These are phyloP conservation scores for Aromia moschata DNA, from an alignment of 2,888 invertebrate genomes.

Conservation along the genomic window DNA sequence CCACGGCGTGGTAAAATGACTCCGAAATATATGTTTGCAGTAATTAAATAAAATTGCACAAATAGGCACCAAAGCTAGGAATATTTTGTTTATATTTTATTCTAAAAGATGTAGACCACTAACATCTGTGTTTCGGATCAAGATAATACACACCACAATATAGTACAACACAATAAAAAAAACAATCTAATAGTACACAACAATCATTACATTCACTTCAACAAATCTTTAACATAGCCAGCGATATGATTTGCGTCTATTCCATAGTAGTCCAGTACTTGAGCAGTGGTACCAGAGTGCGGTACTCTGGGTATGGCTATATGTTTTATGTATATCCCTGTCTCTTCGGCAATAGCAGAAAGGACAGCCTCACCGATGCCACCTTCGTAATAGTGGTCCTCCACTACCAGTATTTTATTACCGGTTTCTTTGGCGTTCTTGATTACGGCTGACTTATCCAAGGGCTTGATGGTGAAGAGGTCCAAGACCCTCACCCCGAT, in stretches of 20 bases:
- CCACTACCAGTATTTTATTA: constrained; percentile 87
- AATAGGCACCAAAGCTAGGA: too few relatives aligned
- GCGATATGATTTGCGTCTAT: constrained; percentile 73
- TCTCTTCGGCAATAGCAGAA: constrained; percentile 76
- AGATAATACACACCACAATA: too few relatives aligned
- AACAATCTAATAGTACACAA: too few relatives aligned
- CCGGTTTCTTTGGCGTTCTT: constrained; percentile 77
- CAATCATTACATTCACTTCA: constrained; percentile 28
- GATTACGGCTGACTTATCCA: constrained; percentile 80
- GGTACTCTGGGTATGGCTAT: constrained; percentile 84
- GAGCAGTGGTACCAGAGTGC: constrained; percentile 87
- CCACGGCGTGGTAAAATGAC: too few relatives aligned
- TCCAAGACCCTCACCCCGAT: constrained; percentile 85
- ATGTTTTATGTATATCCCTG: constrained; percentile 75
- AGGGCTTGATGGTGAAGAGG: constrained; percentile 93
- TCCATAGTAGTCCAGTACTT: constrained; percentile 85
- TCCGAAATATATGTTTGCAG: too few relatives aligned
- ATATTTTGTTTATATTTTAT: too few relatives aligned
- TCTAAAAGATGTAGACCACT: too few relatives aligned
- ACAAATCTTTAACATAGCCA: constrained; percentile 68
- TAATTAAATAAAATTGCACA: too few relatives aligned
- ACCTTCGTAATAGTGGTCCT: constrained; percentile 95
- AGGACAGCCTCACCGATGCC: constrained; percentile 94
- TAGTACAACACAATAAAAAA: too few relatives aligned
- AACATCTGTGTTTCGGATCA: too few relatives aligned